phyloP scores from a whole-genome alignment of 1,140 invertebrate species.

The Odontomachus brunneus region DNA sequence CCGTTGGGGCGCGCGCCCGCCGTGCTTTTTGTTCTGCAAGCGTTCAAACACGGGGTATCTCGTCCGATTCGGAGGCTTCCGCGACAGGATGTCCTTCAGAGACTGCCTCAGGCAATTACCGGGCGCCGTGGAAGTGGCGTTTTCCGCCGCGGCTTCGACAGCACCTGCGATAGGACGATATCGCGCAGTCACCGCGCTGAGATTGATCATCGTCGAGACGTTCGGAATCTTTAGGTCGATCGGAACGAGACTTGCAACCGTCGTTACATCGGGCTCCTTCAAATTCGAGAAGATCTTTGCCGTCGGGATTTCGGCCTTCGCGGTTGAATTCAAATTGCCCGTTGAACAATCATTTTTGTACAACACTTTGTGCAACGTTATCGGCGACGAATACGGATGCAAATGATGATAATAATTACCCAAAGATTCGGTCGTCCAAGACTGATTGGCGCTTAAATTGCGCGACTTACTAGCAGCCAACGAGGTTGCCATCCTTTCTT shows the following conservation, averaged over 20 bases:
- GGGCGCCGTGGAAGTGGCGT: neutral
- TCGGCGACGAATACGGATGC: neutral
- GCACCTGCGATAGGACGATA: neutral
- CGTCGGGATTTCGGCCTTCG: slow-evolving; percentile 1
- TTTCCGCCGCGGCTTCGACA: neutral
- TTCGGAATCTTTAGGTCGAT: neutral
- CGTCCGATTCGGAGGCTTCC: neutral
- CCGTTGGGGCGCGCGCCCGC: neutral
- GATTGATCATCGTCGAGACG: slow-evolving; percentile 1
- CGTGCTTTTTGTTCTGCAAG: neutral
- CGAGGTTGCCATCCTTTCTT: neutral
- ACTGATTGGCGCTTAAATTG: neutral
- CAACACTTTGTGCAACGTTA: neutral
- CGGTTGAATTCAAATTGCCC: neutral
- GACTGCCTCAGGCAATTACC: slow-evolving; percentile 20
- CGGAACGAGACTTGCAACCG: neutral
- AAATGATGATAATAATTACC: neutral
- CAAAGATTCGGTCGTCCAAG: neutral
- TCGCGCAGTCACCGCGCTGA: neutral
- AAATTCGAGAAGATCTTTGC: neutral
- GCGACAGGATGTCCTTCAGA: neutral
- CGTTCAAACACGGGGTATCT: neutral
- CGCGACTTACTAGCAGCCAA: neutral
- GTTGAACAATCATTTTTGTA: neutral
- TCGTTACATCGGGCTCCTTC: neutral